Conservation (phyloP, 1,140 invertebrate genomes). For the Drusus annulatus region DNA sequence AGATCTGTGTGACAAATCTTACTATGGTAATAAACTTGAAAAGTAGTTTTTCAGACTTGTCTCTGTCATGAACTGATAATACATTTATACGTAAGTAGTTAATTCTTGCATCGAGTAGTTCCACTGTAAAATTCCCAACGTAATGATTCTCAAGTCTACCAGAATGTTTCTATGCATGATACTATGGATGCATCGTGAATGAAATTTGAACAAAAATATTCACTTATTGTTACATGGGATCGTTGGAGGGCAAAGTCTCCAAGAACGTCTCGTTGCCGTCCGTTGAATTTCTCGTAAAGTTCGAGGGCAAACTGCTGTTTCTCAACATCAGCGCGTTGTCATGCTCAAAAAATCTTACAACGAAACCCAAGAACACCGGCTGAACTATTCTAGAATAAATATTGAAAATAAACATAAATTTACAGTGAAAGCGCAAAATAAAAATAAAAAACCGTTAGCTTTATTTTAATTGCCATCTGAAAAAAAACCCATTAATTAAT, state of each 20-base stretch:
- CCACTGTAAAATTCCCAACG: too few species aligned
- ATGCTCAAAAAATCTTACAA: slow-evolving; percentile 71
- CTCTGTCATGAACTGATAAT: too few species aligned
- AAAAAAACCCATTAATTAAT: too few species aligned
- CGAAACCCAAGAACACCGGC: slow-evolving; percentile 69
- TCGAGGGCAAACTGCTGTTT: not conserved
- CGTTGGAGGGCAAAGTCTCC: not conserved
- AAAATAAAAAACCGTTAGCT: too few species aligned
- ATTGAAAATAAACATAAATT: not conserved
- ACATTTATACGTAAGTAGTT: too few species aligned
- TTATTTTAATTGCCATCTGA: too few species aligned
- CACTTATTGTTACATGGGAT: slow-evolving; percentile 37
- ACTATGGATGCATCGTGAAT: not conserved
- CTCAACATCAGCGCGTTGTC: not conserved
- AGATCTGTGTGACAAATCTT: too few species aligned
- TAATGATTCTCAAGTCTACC: too few species aligned
- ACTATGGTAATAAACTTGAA: too few species aligned
- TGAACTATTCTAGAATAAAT: slow-evolving; percentile 59
- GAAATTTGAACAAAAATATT: slow-evolving; percentile 28
- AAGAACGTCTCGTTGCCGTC: not conserved
- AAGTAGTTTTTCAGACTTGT: too few species aligned
- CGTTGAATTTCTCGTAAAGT: not conserved
- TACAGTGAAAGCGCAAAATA: not conserved
- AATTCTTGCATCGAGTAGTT: too few species aligned
- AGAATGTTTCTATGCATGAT: too few species aligned